These are phyloP conservation scores for Enteromius thamalakanensis DNA, from an alignment of 2,797 vertebrate genomes.

Conservation along the genomic window DNA sequence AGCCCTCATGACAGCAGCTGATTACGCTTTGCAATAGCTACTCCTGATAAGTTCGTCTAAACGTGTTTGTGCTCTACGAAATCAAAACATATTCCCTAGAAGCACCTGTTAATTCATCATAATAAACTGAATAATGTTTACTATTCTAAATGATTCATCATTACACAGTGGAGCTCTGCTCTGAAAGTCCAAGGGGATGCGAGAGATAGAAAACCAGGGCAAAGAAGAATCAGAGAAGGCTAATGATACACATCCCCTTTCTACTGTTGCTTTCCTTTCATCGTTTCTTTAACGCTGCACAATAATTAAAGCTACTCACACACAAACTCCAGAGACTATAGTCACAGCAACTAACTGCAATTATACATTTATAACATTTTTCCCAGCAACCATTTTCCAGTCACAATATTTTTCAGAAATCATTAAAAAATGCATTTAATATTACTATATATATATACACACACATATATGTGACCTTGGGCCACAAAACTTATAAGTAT, in stretches of 20 bases:
- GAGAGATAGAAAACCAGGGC: slow-evolving; percentile 12
- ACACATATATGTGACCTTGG: too few species aligned
- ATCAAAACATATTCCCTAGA: background rate
- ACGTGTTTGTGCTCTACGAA: background rate
- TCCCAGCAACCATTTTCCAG: background rate
- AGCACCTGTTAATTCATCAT: slow-evolving; percentile 3
- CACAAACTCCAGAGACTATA: background rate
- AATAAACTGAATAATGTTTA: slow-evolving; percentile 27
- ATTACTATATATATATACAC: too few species aligned
- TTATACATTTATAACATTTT: background rate
- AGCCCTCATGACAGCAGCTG: background rate
- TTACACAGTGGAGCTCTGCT: slow-evolving; percentile 8
- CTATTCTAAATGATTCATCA: slow-evolving; percentile 42
- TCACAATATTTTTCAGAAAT: background rate
- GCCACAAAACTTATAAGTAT: too few species aligned
- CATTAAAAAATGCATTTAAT: background rate
- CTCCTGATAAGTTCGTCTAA: background rate
- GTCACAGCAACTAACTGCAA: background rate
- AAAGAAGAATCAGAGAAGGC: slow-evolving; percentile 11
- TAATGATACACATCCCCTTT: slow-evolving; percentile 28
- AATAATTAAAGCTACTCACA: slow-evolving; percentile 66
- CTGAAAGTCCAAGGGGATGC: slow-evolving; percentile 2
- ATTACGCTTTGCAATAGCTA: background rate
- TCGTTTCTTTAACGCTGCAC: slow-evolving; percentile 46
- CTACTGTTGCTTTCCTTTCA: slow-evolving; percentile 12